A percentile compares a stretch with the other conserved stretches of the same genome.
Evolutionary conservation across 2,888 invertebrate species (phyloP).

Genomic region (Gisinianus flammeolus): DNA sequence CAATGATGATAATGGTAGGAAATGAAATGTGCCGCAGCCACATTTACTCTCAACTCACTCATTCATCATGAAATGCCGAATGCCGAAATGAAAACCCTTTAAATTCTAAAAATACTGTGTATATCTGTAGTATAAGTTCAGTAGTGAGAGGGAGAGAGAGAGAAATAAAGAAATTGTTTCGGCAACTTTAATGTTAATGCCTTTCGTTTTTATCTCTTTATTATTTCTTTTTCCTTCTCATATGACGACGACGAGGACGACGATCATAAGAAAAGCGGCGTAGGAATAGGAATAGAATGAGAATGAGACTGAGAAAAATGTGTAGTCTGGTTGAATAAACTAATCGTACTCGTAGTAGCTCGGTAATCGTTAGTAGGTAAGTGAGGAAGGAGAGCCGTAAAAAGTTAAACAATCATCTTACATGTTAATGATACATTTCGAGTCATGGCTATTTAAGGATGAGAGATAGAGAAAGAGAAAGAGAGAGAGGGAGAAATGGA

Average conservation of each 20-base stretch:
- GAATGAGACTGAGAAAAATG: background rate
- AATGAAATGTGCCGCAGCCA: background rate
- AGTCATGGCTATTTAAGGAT: background rate
- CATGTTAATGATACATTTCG: background rate
- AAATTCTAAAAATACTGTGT: conserved; percentile 1
- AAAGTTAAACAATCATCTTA: background rate
- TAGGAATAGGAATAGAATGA: background rate
- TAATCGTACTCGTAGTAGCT: background rate
- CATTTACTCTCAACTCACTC: background rate
- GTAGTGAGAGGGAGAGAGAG: background rate
- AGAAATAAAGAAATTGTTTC: background rate
- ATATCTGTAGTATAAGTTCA: no score
- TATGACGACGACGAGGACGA: background rate
- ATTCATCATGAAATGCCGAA: background rate
- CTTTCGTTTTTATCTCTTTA: background rate
- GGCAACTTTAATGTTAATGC: background rate
- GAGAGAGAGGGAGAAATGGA: no score
- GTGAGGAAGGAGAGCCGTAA: background rate
- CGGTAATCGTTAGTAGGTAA: background rate
- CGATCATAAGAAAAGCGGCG: background rate
- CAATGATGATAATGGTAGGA: background rate
- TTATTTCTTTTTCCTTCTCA: background rate
- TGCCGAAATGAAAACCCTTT: conserved; percentile 10
- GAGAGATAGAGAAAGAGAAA: background rate
- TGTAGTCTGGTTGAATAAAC: background rate